Conservation (phyloP, 2,797 vertebrate species). For the Chiroxiphia lanceolata region DNA sequence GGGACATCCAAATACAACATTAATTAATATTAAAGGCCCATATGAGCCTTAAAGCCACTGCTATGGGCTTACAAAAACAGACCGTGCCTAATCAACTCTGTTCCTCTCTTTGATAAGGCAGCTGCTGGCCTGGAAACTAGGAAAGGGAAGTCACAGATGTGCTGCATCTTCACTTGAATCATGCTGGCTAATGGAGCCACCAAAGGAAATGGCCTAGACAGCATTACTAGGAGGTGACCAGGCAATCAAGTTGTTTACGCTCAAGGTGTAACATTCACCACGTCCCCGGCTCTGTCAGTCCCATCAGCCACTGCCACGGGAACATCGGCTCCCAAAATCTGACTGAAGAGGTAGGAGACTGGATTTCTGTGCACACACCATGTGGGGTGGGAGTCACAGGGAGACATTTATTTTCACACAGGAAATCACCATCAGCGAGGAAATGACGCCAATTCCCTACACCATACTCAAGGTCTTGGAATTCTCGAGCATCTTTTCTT, state of each 20-base stretch:
- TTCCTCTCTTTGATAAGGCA: neutral
- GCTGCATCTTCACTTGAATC: neutral
- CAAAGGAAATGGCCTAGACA: neutral
- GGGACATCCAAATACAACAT: neutral
- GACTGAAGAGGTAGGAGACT: neutral
- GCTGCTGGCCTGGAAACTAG: neutral
- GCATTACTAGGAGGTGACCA: neutral
- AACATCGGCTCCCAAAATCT: neutral
- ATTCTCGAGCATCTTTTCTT: neutral
- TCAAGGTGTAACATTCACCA: neutral
- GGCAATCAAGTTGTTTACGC: neutral
- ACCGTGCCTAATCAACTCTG: neutral
- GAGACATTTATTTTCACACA: neutral
- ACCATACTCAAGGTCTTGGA: neutral
- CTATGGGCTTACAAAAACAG: neutral
- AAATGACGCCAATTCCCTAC: neutral
- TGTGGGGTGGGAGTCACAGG: rapidly evolving
- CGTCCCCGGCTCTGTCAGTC: neutral
- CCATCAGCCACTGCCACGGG: neutral
- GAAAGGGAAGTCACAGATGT: neutral
- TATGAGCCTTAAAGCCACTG: neutral
- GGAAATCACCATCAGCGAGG: neutral
- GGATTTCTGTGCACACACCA: rapidly evolving
- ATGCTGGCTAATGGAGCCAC: neutral
- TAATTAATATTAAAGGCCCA: neutral